Base-by-base conservation (phyloP, 2,113 vertebrate species). In the Sorex fumeus region DNA sequence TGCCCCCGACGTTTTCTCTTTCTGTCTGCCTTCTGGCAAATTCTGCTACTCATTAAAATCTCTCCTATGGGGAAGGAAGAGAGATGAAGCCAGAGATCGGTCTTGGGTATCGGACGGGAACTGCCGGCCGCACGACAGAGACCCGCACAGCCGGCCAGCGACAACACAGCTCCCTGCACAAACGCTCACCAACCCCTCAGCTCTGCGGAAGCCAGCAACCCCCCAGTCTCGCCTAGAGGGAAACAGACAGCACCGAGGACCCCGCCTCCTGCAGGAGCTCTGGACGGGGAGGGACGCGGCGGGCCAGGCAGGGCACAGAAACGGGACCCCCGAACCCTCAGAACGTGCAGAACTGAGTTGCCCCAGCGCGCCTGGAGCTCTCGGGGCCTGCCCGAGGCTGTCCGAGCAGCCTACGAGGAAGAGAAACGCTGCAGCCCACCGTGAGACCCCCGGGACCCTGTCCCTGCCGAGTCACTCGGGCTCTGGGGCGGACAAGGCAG, bases 1-100 rank as follows among this genome's bases (percentile, higher is more conserved):
- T 80, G 70, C 18, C 87, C 88, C 69, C 8, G 64, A 76, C 50
- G 86, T 67, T 75, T 62, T 45, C 28, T 66, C 78, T 72, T 43
- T 50, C 78, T 64, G 36, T 45, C 34, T 82, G 71, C 53, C 71
- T 94, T 80, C 77, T 66, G 72, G 71, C 67, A 84, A 84, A 67
- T 93, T 93, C 30, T 60, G 62, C 76, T 80, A 25, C 71, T 96
- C 80, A 94, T 45, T 60, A 85, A 94, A 83, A 96, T 70, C 47
- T 70, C 77, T 30, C 30, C 75, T 64, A 34, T 7, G 6, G 43
- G n/a, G 84, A 64, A 60, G 23, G 32, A 66, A 70, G 60, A 62
- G 18, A 57, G 64, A 74, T 8, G 82, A 78, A 78, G 47, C 30
- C 23, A n/a, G 57, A 47, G 69, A 32, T 30, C 50, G n/a, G n/a